Conservation (phyloP, 2,113 vertebrate species). For the Halichoerus grypus region DNA sequence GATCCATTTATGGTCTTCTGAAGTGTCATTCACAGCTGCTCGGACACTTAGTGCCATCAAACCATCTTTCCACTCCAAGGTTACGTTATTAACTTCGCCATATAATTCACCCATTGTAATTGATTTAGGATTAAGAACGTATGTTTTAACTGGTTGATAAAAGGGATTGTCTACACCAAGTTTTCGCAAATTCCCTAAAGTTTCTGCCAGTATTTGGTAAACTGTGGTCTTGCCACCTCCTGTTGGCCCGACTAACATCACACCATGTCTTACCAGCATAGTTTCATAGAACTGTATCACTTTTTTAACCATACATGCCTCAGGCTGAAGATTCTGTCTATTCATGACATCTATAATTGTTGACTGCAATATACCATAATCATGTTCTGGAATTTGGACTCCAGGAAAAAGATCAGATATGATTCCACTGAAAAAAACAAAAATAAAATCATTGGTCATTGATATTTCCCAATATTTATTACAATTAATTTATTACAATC, state of each 20-base stretch:
- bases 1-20: constrained; percentile 93
- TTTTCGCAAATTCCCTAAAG: constrained; percentile 87
- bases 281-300: constrained; percentile 95
- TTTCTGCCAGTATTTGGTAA: constrained; percentile 89
- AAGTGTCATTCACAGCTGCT: constrained; percentile 89
- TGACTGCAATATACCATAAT: constrained; percentile 92
- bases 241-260: constrained; percentile 94
- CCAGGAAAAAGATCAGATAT: constrained; percentile 95
- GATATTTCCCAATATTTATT: not conserved
- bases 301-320: constrained; percentile 90
- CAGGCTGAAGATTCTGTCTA: constrained; percentile 88
- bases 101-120: constrained; percentile 95
- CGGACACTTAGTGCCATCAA: constrained; percentile 93
- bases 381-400: constrained; percentile 91
- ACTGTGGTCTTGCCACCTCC: constrained; percentile 94
- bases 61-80: constrained; percentile 94
- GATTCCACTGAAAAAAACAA: constrained; percentile 88
- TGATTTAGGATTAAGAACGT: constrained; percentile 93
- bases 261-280: constrained; percentile 94
- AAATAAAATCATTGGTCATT: constrained; percentile 31
- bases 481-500: not conserved
- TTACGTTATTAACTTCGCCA: constrained; percentile 92
- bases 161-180: constrained; percentile 85
- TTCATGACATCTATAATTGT: constrained; percentile 90
- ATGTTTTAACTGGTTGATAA: constrained; percentile 91